These are phyloP conservation scores for Terrapene triunguis DNA, from an alignment of 2,113 vertebrate genomes.

Conservation along the genomic window DNA sequence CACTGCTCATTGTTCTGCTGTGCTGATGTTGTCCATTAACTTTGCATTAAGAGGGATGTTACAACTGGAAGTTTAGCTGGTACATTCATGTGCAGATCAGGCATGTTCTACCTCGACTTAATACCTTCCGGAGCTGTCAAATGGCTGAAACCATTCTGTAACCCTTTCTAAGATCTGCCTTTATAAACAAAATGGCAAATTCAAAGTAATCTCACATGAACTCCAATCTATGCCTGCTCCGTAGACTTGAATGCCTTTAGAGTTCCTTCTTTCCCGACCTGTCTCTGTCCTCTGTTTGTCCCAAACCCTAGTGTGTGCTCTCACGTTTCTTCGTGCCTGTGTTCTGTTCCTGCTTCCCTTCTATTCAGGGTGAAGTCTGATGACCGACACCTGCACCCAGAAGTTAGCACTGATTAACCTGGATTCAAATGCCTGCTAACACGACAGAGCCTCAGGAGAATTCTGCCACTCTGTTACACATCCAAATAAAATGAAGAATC, in stretches of 20 bases:
- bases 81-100: not conserved
- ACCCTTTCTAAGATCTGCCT: not conserved
- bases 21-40: not conserved
- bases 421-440: not conserved
- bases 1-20: not conserved
- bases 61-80: not conserved
- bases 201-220: not conserved
- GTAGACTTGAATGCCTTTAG: not conserved
- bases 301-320: not conserved
- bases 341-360: not conserved
- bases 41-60: not conserved
- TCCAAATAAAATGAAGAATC: not conserved
- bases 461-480: not conserved
- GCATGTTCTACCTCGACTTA: not conserved
- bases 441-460: not conserved
- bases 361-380: not conserved
- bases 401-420: not conserved
- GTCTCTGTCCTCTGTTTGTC: not conserved
- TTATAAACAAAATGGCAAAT: not conserved
- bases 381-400: not conserved
- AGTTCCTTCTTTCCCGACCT: not conserved
- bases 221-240: not conserved
- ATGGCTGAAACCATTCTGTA: not conserved
- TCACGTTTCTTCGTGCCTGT: not conserved
- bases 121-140: not conserved